Percentiles rank a stretch among this genome's conserved stretches.
Evolutionary conservation across 2,113 vertebrate genomes (phyloP).

Genomic region (Peromyscus maniculatus): DNA sequence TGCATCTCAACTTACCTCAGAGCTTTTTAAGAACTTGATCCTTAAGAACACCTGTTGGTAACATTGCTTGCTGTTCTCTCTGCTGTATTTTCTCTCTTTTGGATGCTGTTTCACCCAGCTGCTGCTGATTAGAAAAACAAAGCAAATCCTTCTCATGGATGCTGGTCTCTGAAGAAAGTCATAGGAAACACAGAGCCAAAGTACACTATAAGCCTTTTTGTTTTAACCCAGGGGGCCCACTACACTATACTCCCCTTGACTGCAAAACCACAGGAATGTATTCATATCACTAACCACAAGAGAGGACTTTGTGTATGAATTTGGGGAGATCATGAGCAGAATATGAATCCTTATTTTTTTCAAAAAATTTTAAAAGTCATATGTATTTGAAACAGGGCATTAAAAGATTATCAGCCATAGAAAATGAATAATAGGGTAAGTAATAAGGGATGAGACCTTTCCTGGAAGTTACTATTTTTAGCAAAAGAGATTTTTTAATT

Average conservation of each 20-base stretch:
- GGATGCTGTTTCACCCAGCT: slow-evolving; percentile 80
- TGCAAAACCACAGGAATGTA: slow-evolving; percentile 76
- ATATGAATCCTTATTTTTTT: slow-evolving; percentile 58
- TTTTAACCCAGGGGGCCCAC: slow-evolving; percentile 61
- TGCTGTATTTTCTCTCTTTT: slow-evolving; percentile 45
- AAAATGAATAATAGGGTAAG: slow-evolving; percentile 48
- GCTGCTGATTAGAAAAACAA: slow-evolving; percentile 85
- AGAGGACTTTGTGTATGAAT: slow-evolving; percentile 4
- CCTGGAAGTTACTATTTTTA: slow-evolving; percentile 66
- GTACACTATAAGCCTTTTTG: slow-evolving; percentile 80
- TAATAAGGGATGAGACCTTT: slow-evolving; percentile 8
- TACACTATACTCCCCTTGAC: slow-evolving; percentile 76
- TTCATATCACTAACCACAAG: slow-evolving; percentile 63
- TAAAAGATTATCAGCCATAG: slow-evolving; percentile 58
- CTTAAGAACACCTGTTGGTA: slow-evolving; percentile 67
- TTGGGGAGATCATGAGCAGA: slow-evolving; percentile 17
- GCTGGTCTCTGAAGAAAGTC: slow-evolving; percentile 53
- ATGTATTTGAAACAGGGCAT: slow-evolving; percentile 59
- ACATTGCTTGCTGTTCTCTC: not conserved
- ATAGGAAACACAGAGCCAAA: slow-evolving; percentile 77
- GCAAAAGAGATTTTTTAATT: slow-evolving; percentile 10
- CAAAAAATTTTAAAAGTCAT: slow-evolving; percentile 52
- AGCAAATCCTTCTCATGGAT: slow-evolving; percentile 82
- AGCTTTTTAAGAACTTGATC: slow-evolving; percentile 54
- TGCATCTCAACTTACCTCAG: not conserved